Conservation (phyloP, 1,140 invertebrate genomes). For the Drosophila kohkoa region DNA sequence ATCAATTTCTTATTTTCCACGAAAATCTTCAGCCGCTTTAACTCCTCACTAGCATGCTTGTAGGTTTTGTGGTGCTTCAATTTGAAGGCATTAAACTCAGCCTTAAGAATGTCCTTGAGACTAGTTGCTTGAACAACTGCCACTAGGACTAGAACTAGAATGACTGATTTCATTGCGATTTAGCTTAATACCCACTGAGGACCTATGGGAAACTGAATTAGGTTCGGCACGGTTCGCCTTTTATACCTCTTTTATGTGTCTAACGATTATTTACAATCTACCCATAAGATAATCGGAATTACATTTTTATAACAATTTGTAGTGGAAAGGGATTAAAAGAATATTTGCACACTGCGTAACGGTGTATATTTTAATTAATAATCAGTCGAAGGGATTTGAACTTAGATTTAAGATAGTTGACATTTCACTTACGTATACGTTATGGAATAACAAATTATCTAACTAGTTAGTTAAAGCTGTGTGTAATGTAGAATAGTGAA, state of each 20-base stretch:
- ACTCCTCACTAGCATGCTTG: not conserved
- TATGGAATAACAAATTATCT: no score
- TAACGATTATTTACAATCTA: not conserved
- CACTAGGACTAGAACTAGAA: not conserved
- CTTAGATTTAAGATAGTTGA: constrained; percentile 77
- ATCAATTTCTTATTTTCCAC: not conserved
- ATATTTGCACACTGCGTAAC: constrained; percentile 84
- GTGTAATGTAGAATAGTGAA: no score
- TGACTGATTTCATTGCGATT: not conserved
- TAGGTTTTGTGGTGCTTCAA: not conserved
- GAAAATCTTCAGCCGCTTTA: not conserved
- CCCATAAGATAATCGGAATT: not conserved
- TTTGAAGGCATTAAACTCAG: constrained; percentile 4
- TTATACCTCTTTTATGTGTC: not conserved
- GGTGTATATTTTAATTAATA: constrained; percentile 87
- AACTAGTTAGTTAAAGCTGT: no score
- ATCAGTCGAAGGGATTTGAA: constrained; percentile 87
- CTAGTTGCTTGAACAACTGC: not conserved
- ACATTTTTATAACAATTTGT: no score
- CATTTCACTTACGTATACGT: no score
- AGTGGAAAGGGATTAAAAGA: no score
- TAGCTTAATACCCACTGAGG: constrained; percentile 4
- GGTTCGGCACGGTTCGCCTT: not conserved
- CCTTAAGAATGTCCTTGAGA: not conserved
- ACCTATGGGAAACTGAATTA: constrained; percentile 1